Evolutionary conservation across 1,140 invertebrate species (phyloP), one percentile per base, ranked within the genome.

Genomic region (Eufriesea mexicana): DNA sequence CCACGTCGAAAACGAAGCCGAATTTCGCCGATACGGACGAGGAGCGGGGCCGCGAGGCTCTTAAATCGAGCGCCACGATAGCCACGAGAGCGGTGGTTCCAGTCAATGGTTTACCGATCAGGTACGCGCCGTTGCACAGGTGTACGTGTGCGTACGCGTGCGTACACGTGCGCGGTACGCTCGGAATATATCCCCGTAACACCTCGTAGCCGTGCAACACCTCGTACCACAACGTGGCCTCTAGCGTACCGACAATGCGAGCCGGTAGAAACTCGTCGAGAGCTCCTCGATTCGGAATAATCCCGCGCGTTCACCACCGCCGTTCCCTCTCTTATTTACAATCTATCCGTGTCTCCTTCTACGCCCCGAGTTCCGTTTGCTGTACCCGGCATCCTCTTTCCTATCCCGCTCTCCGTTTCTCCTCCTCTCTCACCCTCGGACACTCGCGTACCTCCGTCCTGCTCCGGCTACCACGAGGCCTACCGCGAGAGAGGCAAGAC

Each of bases 271-370:
- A 77, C 73, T 68, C 73, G 62, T 42, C 55, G 54, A 72, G 59
- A 51, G 61, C 71, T 81, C 7, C 35, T 35, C 73, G 73, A 68
- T 67, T 84, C 70, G 45, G 70, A 85, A 86, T 83, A 83, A 85
- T 83, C 70, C 61, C 8, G 71, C n/a, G 73, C 59, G 28, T 62
- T 71, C 61, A 14, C 35, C 35, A 35, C 35, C 35, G 28, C 66
- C 18, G 35, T 78, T 79, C 62, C 70, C 71, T 49, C 74, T 75
- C 76, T 89, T 79, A 84, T 89, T 86, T 87, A 85, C 83, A 55
- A 76, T 83, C 73, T 77, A 77, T 59, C 67, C 55, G 47, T 18
- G 47, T 79, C 75, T 55, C 75, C 35, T 25, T 75, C n/a, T n/a
- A 14, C 18, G 54, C 45, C 28, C 23, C n/a, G 25, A 67, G 59